These are phyloP conservation scores for Drosophila mettleri DNA, from an alignment of 2,888 invertebrate genomes.

Conservation along the genomic window DNA sequence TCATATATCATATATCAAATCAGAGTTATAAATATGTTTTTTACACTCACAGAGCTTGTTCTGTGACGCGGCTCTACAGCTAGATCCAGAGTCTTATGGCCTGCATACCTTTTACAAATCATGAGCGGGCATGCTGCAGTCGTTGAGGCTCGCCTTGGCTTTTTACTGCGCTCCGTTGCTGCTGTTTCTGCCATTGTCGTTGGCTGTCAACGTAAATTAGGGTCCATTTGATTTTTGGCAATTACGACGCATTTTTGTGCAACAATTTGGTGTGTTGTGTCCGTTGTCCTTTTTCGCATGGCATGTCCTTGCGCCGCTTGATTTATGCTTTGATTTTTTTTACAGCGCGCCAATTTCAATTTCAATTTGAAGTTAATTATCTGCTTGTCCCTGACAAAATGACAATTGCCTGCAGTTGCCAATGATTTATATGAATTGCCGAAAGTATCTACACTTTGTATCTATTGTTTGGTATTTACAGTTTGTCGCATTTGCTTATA, in stretches of 20 bases:
- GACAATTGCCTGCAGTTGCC: conserved; percentile 50
- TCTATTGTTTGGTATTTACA: conserved; percentile 1
- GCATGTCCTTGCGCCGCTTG: conserved; percentile 19
- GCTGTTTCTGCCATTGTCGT: conserved; percentile 44
- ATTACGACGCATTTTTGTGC: conserved; percentile 78
- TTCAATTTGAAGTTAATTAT: conserved; percentile 77
- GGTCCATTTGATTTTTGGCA: conserved; percentile 73
- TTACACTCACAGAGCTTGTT: too few relatives aligned
- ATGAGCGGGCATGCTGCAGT: background rate
- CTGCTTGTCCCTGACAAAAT: conserved; percentile 63
- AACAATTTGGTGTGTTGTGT: conserved; percentile 58
- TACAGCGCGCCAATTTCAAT: conserved; percentile 33
- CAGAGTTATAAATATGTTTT: too few relatives aligned
- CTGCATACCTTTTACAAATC: too few relatives aligned
- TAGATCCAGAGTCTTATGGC: too few relatives aligned
- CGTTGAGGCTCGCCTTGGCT: background rate
- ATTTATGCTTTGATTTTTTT: conserved; percentile 34
- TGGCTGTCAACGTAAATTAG: conserved; percentile 71
- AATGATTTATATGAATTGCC: conserved; percentile 33
- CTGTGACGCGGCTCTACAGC: too few relatives aligned
- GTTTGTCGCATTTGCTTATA: conserved; percentile 25
- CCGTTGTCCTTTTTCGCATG: conserved; percentile 20
- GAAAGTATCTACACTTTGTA: conserved; percentile 12
- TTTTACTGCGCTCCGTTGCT: background rate
- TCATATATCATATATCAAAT: too few relatives aligned